phyloP scores from a whole-genome alignment of 2,797 vertebrate genomes.

The Danio aesculapii region DNA sequence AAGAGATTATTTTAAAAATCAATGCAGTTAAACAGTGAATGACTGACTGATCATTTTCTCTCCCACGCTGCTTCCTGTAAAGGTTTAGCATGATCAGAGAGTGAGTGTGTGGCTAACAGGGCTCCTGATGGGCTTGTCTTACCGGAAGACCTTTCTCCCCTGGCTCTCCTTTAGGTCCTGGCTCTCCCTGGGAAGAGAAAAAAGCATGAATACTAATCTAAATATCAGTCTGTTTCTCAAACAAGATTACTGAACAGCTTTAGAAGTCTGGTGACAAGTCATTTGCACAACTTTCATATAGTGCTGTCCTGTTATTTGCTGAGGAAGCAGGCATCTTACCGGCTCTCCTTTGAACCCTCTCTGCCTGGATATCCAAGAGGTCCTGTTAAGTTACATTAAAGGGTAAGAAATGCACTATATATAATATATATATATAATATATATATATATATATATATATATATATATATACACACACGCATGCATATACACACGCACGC shows the following conservation, averaged over 20 bases:
- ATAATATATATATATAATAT: no score
- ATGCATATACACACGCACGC: no score
- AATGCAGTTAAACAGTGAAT: slow-evolving; percentile 19
- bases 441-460: no score
- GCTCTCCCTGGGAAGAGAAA: slow-evolving; percentile 80
- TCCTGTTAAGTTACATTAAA: slow-evolving; percentile 72
- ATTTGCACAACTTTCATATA: not conserved
- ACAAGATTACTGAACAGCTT: not conserved
- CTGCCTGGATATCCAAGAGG: slow-evolving; percentile 80
- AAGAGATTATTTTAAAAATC: slow-evolving; percentile 57
- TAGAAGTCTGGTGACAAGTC: not conserved
- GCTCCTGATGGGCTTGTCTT: slow-evolving; percentile 71
- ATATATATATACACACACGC: not conserved
- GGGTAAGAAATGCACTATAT: slow-evolving; percentile 27
- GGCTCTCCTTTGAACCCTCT: slow-evolving; percentile 82
- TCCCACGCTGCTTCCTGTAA: slow-evolving; percentile 26
- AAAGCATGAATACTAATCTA: slow-evolving; percentile 1
- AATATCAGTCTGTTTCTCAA: not conserved
- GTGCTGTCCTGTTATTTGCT: not conserved
- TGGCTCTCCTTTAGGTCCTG: slow-evolving; percentile 89
- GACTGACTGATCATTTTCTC: slow-evolving; percentile 19
- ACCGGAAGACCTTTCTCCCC: slow-evolving; percentile 94
- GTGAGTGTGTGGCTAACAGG: not conserved
- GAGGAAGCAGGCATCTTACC: slow-evolving; percentile 73
- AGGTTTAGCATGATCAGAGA: slow-evolving; percentile 24